phyloP scores from a whole-genome alignment of 2,797 vertebrate species.

The Cygnus olor region DNA sequence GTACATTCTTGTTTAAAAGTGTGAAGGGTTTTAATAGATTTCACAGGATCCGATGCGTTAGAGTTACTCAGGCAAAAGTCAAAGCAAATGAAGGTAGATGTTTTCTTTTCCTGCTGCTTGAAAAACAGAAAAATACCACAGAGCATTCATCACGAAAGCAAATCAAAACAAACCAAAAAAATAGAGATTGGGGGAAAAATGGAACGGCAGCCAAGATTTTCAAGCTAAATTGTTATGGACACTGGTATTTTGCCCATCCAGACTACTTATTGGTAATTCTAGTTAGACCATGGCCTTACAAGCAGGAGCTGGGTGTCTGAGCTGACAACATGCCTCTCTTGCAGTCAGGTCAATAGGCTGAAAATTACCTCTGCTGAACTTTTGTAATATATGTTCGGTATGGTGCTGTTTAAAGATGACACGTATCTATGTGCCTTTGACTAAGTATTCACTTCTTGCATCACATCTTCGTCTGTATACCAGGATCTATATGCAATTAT shows the following conservation, averaged over 20 bases:
- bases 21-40: constrained; percentile 57
- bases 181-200: neutral
- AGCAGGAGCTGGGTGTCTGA: neutral
- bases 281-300: neutral
- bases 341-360: constrained; percentile 23
- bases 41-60: constrained; percentile 26
- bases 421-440: neutral
- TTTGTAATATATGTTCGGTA: neutral
- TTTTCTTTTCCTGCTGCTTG: constrained; percentile 21
- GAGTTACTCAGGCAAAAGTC: constrained; percentile 48
- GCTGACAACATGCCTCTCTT: neutral
- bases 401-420: neutral
- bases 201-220: neutral
- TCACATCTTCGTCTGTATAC: neutral
- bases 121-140: neutral
- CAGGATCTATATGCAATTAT: neutral
- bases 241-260: neutral
- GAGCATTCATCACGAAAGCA: neutral
- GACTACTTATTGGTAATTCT: neutral
- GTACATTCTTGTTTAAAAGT: constrained; percentile 35
- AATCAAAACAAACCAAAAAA: neutral
- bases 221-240: neutral
- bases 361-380: constrained; percentile 22
- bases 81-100: constrained; percentile 46
- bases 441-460: constrained; percentile 9